A percentile compares a stretch with the other conserved stretches of the same genome.
These are phyloP conservation scores for Gymnocheta viridis DNA, from an alignment of 2,888 invertebrate genomes.

Conservation along the genomic window DNA sequence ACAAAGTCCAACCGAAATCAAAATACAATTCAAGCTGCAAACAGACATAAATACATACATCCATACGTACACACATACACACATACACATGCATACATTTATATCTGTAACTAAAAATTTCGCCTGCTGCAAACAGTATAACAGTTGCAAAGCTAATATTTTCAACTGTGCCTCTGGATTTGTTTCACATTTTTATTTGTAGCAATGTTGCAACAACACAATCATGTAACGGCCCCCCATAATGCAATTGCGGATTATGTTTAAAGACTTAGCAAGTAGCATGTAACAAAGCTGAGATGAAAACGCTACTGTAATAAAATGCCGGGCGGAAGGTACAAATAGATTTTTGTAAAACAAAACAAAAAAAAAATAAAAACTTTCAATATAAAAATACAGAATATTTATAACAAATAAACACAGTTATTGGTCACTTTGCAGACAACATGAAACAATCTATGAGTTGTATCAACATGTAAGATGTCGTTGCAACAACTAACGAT, in stretches of 20 bases:
- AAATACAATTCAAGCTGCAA: constrained; percentile 40
- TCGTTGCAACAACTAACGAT: constrained; percentile 65
- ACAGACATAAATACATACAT: neutral
- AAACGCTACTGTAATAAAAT: constrained; percentile 63
- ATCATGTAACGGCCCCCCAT: constrained; percentile 65
- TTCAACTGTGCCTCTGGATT: constrained; percentile 14
- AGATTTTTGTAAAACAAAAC: constrained; percentile 32
- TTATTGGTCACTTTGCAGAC: constrained; percentile 60
- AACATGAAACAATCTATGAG: constrained; percentile 58
- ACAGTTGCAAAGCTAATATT: constrained; percentile 1
- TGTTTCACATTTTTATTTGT: neutral
- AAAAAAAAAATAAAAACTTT: too few relatives aligned
- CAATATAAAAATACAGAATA: neutral
- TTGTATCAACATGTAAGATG: constrained; percentile 67
- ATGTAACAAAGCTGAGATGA: constrained; percentile 45
- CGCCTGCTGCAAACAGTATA: constrained; percentile 13
- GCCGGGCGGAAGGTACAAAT: constrained; percentile 64
- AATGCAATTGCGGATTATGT: constrained; percentile 61
- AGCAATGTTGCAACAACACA: constrained; percentile 45
- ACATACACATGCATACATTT: neutral
- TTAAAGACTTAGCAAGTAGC: constrained; percentile 53
- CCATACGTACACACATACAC: neutral
- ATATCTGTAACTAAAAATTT: neutral
- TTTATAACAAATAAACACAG: constrained; percentile 40
- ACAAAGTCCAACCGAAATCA: constrained; percentile 30